Evolutionary conservation across 2,113 vertebrate genomes (phyloP).

Genomic region (Stictonetta naevosa): DNA sequence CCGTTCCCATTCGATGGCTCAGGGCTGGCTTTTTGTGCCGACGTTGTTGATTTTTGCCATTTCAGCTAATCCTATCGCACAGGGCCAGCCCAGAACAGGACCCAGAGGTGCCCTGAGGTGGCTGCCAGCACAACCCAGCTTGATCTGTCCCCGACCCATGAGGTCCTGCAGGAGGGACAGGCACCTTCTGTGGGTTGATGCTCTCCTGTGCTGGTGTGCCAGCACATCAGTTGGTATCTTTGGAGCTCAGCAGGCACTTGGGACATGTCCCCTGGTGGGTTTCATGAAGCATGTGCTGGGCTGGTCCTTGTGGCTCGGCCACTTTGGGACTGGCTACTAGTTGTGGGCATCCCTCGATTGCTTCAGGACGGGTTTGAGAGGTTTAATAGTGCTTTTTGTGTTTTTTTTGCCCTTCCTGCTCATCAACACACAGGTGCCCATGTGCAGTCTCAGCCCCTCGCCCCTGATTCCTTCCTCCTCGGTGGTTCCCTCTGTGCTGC

Average conservation of each 20-base stretch:
- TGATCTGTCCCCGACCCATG: too few relatives aligned
- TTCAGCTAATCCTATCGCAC: neutral
- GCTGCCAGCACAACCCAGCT: neutral
- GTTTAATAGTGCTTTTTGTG: neutral
- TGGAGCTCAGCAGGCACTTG: neutral
- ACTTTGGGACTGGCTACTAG: neutral
- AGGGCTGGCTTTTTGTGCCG: neutral
- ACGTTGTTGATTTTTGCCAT: fast-evolving
- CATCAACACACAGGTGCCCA: fast-evolving
- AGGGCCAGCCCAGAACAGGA: neutral
- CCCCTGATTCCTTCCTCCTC: neutral
- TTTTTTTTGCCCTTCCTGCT: neutral
- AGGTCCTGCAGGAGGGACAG: neutral
- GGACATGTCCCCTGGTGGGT: neutral
- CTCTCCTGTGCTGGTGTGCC: neutral
- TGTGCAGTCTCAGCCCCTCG: neutral
- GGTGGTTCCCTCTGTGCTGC: neutral
- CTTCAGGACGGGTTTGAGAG: neutral
- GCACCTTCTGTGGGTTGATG: neutral
- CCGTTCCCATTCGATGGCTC: neutral
- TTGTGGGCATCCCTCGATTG: neutral
- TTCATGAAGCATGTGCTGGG: neutral
- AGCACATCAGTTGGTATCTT: neutral
- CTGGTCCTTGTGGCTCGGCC: fast-evolving
- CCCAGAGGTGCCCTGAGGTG: neutral